These are phyloP conservation scores for Asarcornis scutulata DNA, from an alignment of 2,113 vertebrate species.

Conservation along the genomic window DNA sequence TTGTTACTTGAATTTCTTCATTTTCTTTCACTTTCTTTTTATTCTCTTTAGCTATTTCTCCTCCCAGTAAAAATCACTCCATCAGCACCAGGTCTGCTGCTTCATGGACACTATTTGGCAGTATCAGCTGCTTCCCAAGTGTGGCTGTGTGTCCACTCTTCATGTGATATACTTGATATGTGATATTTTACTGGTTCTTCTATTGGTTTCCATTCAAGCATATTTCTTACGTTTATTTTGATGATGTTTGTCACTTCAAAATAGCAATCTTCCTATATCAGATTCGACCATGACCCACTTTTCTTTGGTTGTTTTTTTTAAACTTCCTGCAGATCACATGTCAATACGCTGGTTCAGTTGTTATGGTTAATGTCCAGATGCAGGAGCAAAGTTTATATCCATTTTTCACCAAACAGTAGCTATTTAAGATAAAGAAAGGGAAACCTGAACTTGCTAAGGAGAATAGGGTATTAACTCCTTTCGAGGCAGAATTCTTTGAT, in stretches of 20 bases:
- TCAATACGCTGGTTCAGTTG: accelerated
- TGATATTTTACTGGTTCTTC: neutral
- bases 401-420: neutral
- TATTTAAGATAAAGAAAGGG: neutral
- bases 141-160: neutral
- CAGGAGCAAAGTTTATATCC: neutral
- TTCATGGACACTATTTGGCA: neutral
- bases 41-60: neutral
- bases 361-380: neutral
- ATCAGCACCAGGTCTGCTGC: neutral
- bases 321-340: neutral
- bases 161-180: neutral
- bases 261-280: neutral
- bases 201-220: neutral
- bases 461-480: neutral
- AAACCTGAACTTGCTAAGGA: neutral
- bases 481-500: neutral
- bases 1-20: neutral
- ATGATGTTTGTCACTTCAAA: neutral
- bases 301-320: neutral
- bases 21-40: neutral
- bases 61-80: neutral
- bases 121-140: neutral
- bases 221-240: neutral
- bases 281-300: neutral